These are phyloP conservation scores for Mythimna loreyi DNA, from an alignment of 2,888 invertebrate genomes.

Conservation along the genomic window DNA sequence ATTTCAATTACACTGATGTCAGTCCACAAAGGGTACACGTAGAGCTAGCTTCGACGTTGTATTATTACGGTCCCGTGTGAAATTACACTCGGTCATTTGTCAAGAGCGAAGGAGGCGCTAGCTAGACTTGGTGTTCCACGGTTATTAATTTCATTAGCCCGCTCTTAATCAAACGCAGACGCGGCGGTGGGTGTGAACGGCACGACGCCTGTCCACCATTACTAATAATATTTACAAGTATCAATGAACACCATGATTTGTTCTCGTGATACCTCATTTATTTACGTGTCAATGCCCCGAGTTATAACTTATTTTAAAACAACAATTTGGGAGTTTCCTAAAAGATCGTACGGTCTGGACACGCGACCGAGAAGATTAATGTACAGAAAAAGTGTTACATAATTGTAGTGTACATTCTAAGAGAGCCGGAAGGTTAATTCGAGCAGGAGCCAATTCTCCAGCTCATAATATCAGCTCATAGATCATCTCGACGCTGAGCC, in stretches of 20 bases:
- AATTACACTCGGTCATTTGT: conserved; percentile 89
- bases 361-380: conserved; percentile 49
- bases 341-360: conserved; percentile 37
- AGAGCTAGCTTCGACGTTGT: conserved; percentile 69
- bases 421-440: conserved; percentile 69
- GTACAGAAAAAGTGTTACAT: conserved; percentile 54
- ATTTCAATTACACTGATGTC: conserved; percentile 64
- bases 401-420: conserved; percentile 58
- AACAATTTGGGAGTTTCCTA: conserved; percentile 45
- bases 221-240: conserved; percentile 75
- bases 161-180: conserved; percentile 85
- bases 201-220: conserved; percentile 69
- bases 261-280: conserved; percentile 59
- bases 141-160: conserved; percentile 89
- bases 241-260: conserved; percentile 65
- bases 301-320: conserved; percentile 44
- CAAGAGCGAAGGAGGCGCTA: conserved; percentile 84
- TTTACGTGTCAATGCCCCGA: conserved; percentile 61
- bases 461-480: conserved; percentile 83
- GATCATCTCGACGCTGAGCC: conserved; percentile 78
- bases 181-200: conserved; percentile 76
- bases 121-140: conserved; percentile 79
- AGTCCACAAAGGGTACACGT: conserved; percentile 61
- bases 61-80: conserved; percentile 85
- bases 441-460: conserved; percentile 77